Base-by-base conservation (phyloP, 2,797 vertebrate species). In the Intellagama lesueurii region DNA sequence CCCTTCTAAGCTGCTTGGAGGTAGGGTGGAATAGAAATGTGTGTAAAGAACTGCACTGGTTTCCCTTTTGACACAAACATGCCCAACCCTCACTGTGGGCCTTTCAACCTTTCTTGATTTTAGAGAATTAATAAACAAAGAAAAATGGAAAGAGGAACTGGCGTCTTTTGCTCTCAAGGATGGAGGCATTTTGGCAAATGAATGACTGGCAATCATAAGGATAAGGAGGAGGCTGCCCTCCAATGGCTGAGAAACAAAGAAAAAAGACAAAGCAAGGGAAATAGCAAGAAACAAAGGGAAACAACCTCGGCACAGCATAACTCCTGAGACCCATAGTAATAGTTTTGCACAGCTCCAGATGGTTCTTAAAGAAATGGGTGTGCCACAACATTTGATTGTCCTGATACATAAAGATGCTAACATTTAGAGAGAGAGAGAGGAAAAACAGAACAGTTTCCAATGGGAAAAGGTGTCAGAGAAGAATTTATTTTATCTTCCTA, bases 101-200 rank as follows among this genome's bases (percentile, higher is more conserved):
- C 30, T 35, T 69, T 52, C 32, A 22, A 40, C 40, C 56, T 47
- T 68, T 70, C 22, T 83, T 83, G 56, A 80, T 70, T 84, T 77
- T 64, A 80, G 32, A 85, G 83, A 79, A 85, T 47, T 72, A n/a
- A 79, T 60, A 89, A 89, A 78, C 66, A 70, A 78, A 78, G 47
- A 79, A 17, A 88, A 84, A 77, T 7, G 7, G n/a, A 68, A 35
- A 19, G 44, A 69, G 81, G 30, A 68, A n/a, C 12, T 3, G 44
- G 26, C 2, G 19, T 4, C 44, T 26, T 69, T 80, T 35, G n/a
- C 40, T 78, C 3, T 4, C 40, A 78, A 19, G 60, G 44, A 32
- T 22, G 14, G 82, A 76, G 44, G n/a, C 24, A 6, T 35, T 77
- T 40, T 44, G 64, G 35, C 73, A 35, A 75, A 70, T 78, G 89